These are phyloP conservation scores for Nudaria mundana DNA, from an alignment of 2,888 invertebrate species.

Conservation along the genomic window DNA sequence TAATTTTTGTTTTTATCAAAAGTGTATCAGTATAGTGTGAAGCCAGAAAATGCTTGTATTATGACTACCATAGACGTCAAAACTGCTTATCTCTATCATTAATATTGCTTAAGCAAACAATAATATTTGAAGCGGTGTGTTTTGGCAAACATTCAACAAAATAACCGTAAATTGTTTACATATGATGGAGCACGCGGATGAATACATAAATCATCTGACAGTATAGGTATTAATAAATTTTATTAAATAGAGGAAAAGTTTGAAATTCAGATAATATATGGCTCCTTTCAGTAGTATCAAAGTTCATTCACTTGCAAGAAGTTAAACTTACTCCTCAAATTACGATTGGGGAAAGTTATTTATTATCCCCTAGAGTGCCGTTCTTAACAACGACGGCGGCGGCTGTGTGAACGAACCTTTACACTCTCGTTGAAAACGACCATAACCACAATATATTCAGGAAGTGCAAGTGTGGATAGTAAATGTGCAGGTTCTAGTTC, in stretches of 20 bases:
- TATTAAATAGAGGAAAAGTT: neutral
- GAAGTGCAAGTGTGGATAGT: no score
- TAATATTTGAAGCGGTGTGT: neutral
- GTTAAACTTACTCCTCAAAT: no score
- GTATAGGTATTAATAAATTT: neutral
- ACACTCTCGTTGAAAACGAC: no score
- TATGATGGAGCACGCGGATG: neutral
- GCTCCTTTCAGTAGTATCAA: neutral
- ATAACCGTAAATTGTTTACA: neutral
- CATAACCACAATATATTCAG: no score
- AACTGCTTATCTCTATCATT: neutral
- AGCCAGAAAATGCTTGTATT: no score
- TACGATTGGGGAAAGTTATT: no score
- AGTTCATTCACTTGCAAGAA: neutral
- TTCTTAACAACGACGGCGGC: no score
- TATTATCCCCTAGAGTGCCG: no score
- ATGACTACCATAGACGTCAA: neutral
- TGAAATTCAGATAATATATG: neutral
- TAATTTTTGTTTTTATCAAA: no score
- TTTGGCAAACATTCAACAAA: conserved; percentile 19
- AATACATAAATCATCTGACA: neutral
- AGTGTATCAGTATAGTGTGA: no score
- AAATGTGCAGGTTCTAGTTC: no score
- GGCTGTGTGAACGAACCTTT: no score
- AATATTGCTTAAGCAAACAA: neutral